Base-by-base conservation (phyloP, 2,113 vertebrate genomes). In the Ptychochromis oligacanthus region DNA sequence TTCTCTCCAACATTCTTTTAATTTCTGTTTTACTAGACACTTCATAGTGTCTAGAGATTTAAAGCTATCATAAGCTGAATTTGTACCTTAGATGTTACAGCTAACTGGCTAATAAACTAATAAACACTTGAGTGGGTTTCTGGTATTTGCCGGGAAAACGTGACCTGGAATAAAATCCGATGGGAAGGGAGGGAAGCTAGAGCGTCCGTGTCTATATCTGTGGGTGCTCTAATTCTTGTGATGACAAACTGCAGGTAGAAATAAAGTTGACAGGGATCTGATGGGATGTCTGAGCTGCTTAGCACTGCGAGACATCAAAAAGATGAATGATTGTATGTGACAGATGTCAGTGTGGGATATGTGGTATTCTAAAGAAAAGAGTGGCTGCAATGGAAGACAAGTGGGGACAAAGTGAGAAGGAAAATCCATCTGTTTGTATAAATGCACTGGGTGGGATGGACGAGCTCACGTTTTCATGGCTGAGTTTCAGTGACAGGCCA, bases 181-280 rank as follows among this genome's bases (percentile, higher is more conserved):
- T 52, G 43, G 26, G 65, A 52, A 52, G 18, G n/a, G 22, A 60
- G 11, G 46, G 59, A 79, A 62, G 26, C n/a, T 17, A 9, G 34
- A 78, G 77, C 5, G 6, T 57, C 28, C 20, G 17, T 49, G 46
- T 49, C 15, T 72, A 2, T 40, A 61, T 77, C 72, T 61, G 82
- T 18, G 22, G 75, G 13, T 75, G 55, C 79, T 90, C 26, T 24
- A 56, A 81, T 83, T 75, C 75, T 65, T 58, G 62, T 40, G 61
- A 80, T 85, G 87, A 89, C 82, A 88, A 91, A 82, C 75, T 79
- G 82, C 62, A 88, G 92, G 78, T 77, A 72, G 67, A 89, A 92
- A 83, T 79, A 80, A 72, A 88, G 70, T 55, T 81, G 90, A 83
- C 91, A 92, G 84, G 34, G 80, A 85, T 90, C 77, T 83, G 85